These are phyloP conservation scores for Cydia amplana DNA, from an alignment of 1,140 invertebrate genomes.

Conservation along the genomic window DNA sequence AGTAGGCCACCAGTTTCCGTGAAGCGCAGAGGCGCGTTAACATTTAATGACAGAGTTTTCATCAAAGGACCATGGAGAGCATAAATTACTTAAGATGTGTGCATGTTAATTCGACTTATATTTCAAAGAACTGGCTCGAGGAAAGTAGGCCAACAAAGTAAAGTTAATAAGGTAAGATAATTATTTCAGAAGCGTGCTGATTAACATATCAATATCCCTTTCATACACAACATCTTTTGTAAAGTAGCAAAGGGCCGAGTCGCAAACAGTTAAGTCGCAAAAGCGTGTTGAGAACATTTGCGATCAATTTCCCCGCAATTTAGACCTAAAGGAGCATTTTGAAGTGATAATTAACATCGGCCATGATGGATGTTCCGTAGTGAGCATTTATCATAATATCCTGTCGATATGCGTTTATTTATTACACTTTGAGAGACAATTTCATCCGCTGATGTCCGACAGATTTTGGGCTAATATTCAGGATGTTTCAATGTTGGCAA, in stretches of 20 bases:
- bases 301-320: constrained; percentile 58
- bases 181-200: not conserved
- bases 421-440: constrained; percentile 35
- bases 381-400: constrained; percentile 54
- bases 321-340: constrained; percentile 62
- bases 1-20: constrained; percentile 36
- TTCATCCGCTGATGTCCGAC: not conserved
- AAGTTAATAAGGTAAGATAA: not conserved
- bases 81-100: constrained; percentile 19
- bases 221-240: not conserved
- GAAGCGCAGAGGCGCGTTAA: constrained; percentile 17
- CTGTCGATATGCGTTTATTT: constrained; percentile 52
- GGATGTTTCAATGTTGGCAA: not conserved
- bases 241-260: not conserved
- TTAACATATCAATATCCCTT: not conserved
- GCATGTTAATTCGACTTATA: not conserved
- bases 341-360: constrained; percentile 68
- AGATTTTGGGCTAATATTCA: not conserved
- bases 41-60: constrained; percentile 27
- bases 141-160: not conserved
- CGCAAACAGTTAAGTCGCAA: not conserved
- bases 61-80: constrained; percentile 13
- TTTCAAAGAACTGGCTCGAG: not conserved
- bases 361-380: constrained; percentile 56
- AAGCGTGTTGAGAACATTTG: constrained; percentile 45